Evolutionary conservation across 2,113 vertebrate genomes (phyloP).

Genomic region (Nothobranchius kuhntae): DNA sequence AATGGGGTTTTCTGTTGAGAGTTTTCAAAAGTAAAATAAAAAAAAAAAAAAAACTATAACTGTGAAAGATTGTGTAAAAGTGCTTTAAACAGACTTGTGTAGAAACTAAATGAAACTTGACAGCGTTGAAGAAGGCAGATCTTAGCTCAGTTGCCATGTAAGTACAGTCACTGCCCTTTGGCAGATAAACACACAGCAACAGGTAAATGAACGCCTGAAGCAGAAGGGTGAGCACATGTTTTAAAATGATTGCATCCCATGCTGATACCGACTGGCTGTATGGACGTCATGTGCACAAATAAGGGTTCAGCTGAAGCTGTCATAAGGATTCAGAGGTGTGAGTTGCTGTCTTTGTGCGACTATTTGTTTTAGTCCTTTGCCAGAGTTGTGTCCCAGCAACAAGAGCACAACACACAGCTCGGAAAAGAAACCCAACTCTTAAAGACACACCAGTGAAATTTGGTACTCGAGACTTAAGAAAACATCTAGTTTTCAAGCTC

Average conservation of each 20-base stretch:
- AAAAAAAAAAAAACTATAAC: no score
- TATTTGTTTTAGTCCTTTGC: constrained; percentile 8
- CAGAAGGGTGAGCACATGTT: background rate
- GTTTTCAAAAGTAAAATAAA: no score
- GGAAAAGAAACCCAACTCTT: background rate
- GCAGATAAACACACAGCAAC: background rate
- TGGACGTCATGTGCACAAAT: background rate
- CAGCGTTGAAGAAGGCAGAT: background rate
- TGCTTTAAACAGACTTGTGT: no score
- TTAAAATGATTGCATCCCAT: background rate
- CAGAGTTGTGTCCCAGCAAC: constrained; percentile 15
- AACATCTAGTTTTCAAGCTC: no score
- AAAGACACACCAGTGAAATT: background rate
- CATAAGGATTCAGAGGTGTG: background rate
- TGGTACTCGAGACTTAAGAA: constrained; percentile 12
- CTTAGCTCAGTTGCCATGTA: background rate
- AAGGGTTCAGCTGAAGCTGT: background rate
- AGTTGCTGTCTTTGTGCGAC: constrained; percentile 10
- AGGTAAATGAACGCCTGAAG: background rate
- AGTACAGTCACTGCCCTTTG: background rate
- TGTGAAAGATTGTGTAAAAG: no score
- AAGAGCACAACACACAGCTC: background rate
- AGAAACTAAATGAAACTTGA: background rate
- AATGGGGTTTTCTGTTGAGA: no score
- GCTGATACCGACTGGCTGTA: background rate